These are phyloP conservation scores for Agelastica alni DNA, from an alignment of 2,888 invertebrate genomes.

Conservation along the genomic window DNA sequence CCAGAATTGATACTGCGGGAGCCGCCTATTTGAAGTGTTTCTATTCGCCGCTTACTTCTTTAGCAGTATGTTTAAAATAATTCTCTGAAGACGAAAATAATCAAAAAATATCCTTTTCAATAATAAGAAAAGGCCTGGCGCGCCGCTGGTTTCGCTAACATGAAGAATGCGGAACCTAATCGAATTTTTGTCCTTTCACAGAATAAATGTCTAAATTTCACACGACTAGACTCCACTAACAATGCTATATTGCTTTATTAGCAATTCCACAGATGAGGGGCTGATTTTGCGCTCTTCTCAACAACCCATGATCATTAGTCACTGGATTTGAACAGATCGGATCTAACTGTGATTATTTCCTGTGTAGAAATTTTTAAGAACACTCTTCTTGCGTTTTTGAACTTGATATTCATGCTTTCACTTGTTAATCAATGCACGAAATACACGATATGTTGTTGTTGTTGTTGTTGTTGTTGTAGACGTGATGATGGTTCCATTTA, in stretches of 20 bases:
- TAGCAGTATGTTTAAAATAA: too few species aligned
- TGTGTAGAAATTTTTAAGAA: conserved; percentile 4
- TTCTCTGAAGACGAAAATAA: too few species aligned
- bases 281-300: conserved; percentile 21
- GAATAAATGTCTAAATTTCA: conserved; percentile 25
- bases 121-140: too few species aligned
- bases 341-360: conserved; percentile 4
- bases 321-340: conserved; percentile 2
- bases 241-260: conserved; percentile 25
- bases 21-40: too few species aligned
- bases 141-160: conserved; percentile 2
- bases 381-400: conserved; percentile 1
- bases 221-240: conserved; percentile 21
- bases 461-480: too few species aligned
- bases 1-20: too few species aligned
- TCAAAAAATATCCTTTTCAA: too few species aligned
- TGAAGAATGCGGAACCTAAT: conserved; percentile 32
- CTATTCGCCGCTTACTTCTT: too few species aligned
- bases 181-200: conserved; percentile 34
- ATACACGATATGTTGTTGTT: not conserved
- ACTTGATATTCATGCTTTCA: conserved; percentile 10
- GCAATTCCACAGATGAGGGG: conserved; percentile 22
- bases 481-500: too few species aligned
- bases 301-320: conserved; percentile 17
- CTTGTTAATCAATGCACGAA: conserved; percentile 4